Evolutionary conservation across 2,888 invertebrate species (phyloP), one percentile per base, ranked within the genome.

Genomic region (Lucinisca nassula): DNA sequence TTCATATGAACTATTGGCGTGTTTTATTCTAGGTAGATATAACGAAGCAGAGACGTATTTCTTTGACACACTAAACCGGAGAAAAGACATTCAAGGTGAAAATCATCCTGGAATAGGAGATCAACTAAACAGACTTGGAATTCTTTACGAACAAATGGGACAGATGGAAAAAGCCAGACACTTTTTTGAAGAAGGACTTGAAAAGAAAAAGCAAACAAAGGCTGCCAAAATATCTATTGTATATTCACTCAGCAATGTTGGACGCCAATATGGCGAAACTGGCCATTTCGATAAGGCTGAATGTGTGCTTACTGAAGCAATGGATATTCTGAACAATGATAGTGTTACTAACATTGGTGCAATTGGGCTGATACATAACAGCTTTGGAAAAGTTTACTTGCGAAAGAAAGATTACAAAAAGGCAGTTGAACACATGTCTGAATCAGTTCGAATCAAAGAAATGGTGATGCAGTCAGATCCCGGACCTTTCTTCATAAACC

Each of bases 91-190:
- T 0, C 74, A 58, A n/a, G 90, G 88, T 21, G 81, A 90, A 35
- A 61, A 79, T 21, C 85, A 88, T 70, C 84, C 86, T 1, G n/a
- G 40, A 21, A 88, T 92, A 61, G 92, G 90, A 0, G 73, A 87
- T 0, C 55, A 84, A 32, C 86, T 89, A 61, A 92, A 93, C 79
- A 92, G 92, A 83, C 86, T 92, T 49, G 93, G 92, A 27, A 80
- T 93, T 12, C 79, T 92, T 30, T 90, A 90, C 55, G 88, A 90
- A 49, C 89, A 89, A 72, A 86, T 74, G 72, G 88, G 92, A 21
- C 85, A 90, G 10, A 74, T 67, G 21, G 75, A 84, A 0, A 89
- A 87, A 55, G 92, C 93, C 3, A 35, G 86, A 14, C 51, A 88
- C 30, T 91, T 88, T 78, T 93, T 88, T 75, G 70, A 82, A 72